Evolutionary conservation across 2,113 vertebrate genomes (phyloP).

Genomic region (Dromiciops gliroides): DNA sequence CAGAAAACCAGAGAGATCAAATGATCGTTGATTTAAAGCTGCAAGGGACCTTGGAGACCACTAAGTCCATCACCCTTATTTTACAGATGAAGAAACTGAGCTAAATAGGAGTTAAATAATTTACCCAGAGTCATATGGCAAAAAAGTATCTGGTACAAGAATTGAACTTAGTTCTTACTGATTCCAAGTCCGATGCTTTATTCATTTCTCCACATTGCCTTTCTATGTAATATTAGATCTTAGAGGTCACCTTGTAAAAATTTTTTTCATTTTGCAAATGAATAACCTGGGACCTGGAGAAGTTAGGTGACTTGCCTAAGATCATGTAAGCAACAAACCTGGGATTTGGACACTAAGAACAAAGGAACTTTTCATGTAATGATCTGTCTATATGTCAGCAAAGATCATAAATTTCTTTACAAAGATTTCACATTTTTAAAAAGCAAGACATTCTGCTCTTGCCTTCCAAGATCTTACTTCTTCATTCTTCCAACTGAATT

Average conservation of each 20-base stretch:
- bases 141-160: neutral
- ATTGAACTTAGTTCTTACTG: neutral
- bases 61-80: neutral
- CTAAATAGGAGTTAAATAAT: neutral
- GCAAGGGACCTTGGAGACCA: neutral
- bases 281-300: neutral
- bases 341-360: neutral
- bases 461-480: neutral
- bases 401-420: conserved; percentile 5
- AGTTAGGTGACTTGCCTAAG: neutral
- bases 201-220: neutral
- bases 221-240: neutral
- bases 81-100: neutral
- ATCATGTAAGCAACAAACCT: neutral
- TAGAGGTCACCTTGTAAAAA: neutral
- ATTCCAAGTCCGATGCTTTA: neutral
- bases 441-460: neutral
- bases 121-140: neutral
- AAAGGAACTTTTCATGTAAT: neutral
- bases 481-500: neutral
- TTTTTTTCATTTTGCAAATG: neutral
- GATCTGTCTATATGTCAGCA: conserved; percentile 12
- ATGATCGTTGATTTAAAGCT: neutral
- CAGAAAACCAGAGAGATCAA: neutral
- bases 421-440: neutral